Conservation (phyloP, 2,113 vertebrate species). For the Lophius piscatorius region DNA sequence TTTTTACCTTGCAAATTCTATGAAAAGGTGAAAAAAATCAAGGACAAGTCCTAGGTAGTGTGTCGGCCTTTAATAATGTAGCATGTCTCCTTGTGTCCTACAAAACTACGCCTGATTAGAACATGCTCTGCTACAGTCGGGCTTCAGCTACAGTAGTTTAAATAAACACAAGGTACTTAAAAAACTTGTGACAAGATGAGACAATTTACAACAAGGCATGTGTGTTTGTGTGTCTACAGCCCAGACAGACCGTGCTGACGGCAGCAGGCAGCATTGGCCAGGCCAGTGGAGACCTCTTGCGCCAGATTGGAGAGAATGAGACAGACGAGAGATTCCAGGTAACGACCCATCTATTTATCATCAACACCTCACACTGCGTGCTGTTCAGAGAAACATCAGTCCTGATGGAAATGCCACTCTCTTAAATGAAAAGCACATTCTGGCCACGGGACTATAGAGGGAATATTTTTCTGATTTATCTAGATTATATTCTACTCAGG, state of each 20-base stretch:
- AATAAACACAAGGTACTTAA: too few relatives aligned
- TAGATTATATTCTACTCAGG: not conserved
- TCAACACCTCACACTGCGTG: not conserved
- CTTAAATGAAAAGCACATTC: constrained; percentile 31
- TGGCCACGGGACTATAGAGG: not conserved
- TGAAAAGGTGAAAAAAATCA: too few relatives aligned
- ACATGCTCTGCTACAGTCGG: not conserved
- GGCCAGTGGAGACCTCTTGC: constrained; percentile 95
- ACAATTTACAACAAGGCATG: not conserved
- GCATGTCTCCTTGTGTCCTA: too few relatives aligned
- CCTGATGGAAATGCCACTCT: not conserved
- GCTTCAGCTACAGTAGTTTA: too few relatives aligned
- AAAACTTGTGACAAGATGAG: too few relatives aligned
- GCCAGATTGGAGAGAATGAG: constrained; percentile 96
- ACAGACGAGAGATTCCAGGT: constrained; percentile 98
- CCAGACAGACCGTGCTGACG: constrained; percentile 95
- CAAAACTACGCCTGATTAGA: too few relatives aligned
- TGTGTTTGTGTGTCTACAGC: constrained; percentile 72
- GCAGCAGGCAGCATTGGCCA: constrained; percentile 98
- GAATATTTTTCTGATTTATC: not conserved
- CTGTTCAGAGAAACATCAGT: constrained; percentile 7
- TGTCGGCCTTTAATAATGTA: too few relatives aligned
- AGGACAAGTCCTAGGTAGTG: too few relatives aligned
- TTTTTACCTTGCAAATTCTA: too few relatives aligned
- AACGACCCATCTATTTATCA: constrained; percentile 33